phyloP scores from a whole-genome alignment of 2,113 vertebrate species.

The Percopsis transmontana region DNA sequence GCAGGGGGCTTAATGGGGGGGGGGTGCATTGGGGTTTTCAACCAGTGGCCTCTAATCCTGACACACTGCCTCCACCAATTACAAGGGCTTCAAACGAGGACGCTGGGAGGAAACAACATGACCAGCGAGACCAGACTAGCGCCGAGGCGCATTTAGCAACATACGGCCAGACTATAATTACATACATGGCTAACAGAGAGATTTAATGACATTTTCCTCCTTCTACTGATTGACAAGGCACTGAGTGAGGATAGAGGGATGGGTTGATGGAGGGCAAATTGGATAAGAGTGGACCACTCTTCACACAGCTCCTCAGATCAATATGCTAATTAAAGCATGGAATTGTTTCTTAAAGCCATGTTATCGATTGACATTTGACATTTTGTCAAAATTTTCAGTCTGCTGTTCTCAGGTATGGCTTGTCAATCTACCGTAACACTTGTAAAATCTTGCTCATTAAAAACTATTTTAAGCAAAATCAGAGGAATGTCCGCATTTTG shows the following conservation, averaged over 20 bases:
- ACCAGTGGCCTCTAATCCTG: constrained; percentile 80
- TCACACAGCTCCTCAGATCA: neutral
- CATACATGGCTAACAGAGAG: constrained; percentile 79
- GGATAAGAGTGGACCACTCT: neutral
- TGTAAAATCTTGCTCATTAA: neutral
- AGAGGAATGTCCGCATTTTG: too few species aligned
- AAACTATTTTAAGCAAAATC: too few species aligned
- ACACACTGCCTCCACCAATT: constrained; percentile 83
- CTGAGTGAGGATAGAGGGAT: constrained; percentile 20
- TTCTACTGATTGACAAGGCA: constrained; percentile 79
- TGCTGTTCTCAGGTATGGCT: neutral
- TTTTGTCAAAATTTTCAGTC: neutral
- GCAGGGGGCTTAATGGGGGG: neutral
- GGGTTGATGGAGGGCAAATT: constrained; percentile 20
- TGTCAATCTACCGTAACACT: neutral
- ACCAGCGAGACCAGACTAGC: constrained; percentile 78
- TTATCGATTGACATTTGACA: neutral
- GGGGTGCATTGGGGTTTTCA: constrained; percentile 68
- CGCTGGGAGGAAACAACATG: constrained; percentile 83
- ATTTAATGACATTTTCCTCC: constrained; percentile 82
- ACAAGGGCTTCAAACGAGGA: constrained; percentile 79
- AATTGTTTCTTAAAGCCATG: neutral
- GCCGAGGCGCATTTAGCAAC: constrained; percentile 82
- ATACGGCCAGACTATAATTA: constrained; percentile 85
- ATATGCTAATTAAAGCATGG: neutral